Evolutionary conservation across 1,140 invertebrate genomes (phyloP).

Genomic region (Pararge aegeria): DNA sequence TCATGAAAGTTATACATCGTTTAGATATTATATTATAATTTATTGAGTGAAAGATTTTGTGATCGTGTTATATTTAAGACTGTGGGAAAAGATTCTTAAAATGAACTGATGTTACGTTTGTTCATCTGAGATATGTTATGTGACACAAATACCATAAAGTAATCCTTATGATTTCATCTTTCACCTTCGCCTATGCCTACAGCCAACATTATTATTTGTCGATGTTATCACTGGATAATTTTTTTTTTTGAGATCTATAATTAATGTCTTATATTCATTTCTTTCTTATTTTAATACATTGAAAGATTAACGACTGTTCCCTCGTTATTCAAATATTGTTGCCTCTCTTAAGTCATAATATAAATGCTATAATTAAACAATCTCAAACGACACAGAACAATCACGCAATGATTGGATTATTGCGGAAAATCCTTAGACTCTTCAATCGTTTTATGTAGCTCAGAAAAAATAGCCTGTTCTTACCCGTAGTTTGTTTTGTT

Average conservation of each 20-base stretch:
- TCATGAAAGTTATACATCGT: conserved; percentile 31
- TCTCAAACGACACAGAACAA: too few relatives aligned
- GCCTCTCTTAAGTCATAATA: too few relatives aligned
- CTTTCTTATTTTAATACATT: too few relatives aligned
- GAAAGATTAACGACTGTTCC: too few relatives aligned
- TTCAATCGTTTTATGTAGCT: too few relatives aligned
- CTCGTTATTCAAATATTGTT: too few relatives aligned
- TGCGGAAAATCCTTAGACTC: too few relatives aligned
- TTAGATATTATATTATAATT: conserved; percentile 30
- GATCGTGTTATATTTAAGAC: conserved; percentile 6
- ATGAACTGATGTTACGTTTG: background rate
- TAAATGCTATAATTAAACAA: too few relatives aligned
- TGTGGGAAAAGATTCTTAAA: background rate
- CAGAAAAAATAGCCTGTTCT: too few relatives aligned
- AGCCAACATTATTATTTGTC: background rate
- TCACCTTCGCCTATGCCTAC: background rate
- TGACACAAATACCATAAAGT: background rate
- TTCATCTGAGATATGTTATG: background rate
- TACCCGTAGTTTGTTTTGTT: too few relatives aligned
- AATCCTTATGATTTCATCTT: background rate
- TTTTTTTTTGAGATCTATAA: background rate
- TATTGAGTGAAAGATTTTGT: conserved; percentile 27
- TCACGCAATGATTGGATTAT: too few relatives aligned
- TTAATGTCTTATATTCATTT: background rate
- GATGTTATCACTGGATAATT: background rate